A percentile compares a stretch with the other conserved stretches of the same genome.
Conservation (phyloP, 1,140 invertebrate genomes). For the Cepaea nemoralis region DNA sequence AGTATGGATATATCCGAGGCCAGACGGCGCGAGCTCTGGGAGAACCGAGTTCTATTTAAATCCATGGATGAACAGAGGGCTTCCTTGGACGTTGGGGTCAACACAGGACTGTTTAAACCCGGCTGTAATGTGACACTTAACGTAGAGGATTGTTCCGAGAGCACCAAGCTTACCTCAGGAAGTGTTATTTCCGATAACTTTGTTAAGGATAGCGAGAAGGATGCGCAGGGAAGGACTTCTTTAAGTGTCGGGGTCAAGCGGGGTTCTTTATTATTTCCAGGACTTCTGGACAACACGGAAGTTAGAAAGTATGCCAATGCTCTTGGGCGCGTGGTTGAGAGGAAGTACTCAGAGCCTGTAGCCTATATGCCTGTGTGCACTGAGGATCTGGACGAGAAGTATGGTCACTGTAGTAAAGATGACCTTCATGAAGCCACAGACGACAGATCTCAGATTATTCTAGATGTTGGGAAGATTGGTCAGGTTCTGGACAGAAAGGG, state of each 20-base stretch:
- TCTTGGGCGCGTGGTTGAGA: background rate
- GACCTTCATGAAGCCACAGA: background rate
- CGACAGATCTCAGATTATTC: background rate
- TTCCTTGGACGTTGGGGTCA: background rate
- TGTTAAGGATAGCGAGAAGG: background rate
- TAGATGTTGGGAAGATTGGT: background rate
- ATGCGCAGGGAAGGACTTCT: background rate
- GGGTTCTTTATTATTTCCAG: background rate
- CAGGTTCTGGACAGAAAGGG: background rate
- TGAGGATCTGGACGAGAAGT: conserved; percentile 23
- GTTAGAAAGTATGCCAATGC: background rate
- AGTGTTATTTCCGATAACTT: background rate
- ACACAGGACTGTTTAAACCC: background rate
- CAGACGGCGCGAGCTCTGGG: background rate
- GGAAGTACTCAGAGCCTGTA: conserved; percentile 24
- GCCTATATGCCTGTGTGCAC: conserved; percentile 28
- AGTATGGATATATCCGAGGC: background rate
- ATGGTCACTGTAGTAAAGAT: background rate
- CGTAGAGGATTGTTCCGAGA: background rate
- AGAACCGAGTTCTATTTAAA: background rate
- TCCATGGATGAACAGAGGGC: background rate
- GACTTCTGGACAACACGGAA: background rate
- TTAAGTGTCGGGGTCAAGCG: conserved; percentile 14
- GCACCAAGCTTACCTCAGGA: too few species aligned
- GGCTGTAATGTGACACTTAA: conserved; percentile 1